Evolutionary conservation across 1,140 invertebrate species (phyloP).

Genomic region (Megalopta genalis): DNA sequence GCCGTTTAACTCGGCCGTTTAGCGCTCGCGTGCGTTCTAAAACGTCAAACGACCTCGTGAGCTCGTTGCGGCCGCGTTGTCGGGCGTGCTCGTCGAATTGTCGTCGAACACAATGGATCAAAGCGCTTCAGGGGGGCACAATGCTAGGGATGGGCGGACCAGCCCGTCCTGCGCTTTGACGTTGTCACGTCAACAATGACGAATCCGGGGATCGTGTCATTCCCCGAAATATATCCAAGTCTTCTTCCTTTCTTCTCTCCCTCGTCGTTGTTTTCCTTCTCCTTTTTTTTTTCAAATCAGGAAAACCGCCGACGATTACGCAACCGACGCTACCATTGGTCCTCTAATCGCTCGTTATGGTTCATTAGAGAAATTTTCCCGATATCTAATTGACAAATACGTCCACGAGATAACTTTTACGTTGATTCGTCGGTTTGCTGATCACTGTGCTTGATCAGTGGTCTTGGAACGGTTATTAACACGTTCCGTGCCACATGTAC

Average conservation of each 20-base stretch:
- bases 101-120: conserved; percentile 48
- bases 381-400: no score
- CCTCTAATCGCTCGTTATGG: background rate
- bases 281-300: background rate
- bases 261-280: no score
- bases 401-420: no score
- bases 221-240: conserved; percentile 33
- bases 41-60: conserved; percentile 44
- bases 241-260: background rate
- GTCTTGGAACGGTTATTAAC: no score
- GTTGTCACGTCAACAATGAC: conserved; percentile 19
- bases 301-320: conserved; percentile 11
- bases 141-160: conserved; percentile 54
- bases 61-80: conserved; percentile 38
- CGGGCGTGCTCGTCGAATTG: conserved; percentile 47
- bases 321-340: conserved; percentile 6
- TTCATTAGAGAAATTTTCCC: background rate
- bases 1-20: conserved; percentile 13
- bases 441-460: no score
- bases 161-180: conserved; percentile 40
- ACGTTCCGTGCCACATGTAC: no score
- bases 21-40: conserved; percentile 9
- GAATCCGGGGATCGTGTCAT: conserved; percentile 32
- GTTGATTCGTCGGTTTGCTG: no score
- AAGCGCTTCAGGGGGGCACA: conserved; percentile 49